Base-by-base conservation (phyloP, 2,113 vertebrate species). In the Acinonyx jubatus region DNA sequence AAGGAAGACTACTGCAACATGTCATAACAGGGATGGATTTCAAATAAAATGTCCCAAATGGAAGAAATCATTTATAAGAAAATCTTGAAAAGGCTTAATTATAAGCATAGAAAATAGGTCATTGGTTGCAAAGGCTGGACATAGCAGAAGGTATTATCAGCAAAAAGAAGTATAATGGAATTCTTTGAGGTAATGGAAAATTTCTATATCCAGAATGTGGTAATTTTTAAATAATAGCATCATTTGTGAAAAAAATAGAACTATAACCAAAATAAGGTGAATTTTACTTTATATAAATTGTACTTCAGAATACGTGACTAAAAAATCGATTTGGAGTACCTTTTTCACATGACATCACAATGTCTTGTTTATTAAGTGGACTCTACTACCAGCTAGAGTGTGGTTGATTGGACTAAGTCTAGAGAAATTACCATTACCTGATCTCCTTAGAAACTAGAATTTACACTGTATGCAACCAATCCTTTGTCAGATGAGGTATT, bases 341-440 rank as follows among this genome's bases (percentile, higher is more conserved):
- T 74, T 86, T 89, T 78, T 57, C 45, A 89, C 7, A 19, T 50
- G 9, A 33, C 7, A 89, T 57, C n/a, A 29, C 5, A 80, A 23
- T 18, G 38, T 80, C 25, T 65, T 81, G 7, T 69, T 66, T 89
- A 36, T 29, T 61, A 79, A 84, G 66, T 87, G 41, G 61, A 55
- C 63, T n/a, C 38, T 61, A 80, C 66, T 96, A 93, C 92, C 97
- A 96, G n/a, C 29, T 91, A 18, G 0, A 91, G 8, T 71, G 25
- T 0, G 50, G 80, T 33, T 88, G 10, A 68, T 11, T 80, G 31
- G 12, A 73, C 23, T n/a, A 45, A 27, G 14, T 18, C 11, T 89
- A 48, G 29, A 6, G 12, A 61, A 61, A 25, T 83, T 71, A 41
- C 16, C 29, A 80, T 38, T 95, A 86, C 13, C 52, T 55, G n/a